phyloP scores from a whole-genome alignment of 2,888 invertebrate genomes.

The Pocota personata region DNA sequence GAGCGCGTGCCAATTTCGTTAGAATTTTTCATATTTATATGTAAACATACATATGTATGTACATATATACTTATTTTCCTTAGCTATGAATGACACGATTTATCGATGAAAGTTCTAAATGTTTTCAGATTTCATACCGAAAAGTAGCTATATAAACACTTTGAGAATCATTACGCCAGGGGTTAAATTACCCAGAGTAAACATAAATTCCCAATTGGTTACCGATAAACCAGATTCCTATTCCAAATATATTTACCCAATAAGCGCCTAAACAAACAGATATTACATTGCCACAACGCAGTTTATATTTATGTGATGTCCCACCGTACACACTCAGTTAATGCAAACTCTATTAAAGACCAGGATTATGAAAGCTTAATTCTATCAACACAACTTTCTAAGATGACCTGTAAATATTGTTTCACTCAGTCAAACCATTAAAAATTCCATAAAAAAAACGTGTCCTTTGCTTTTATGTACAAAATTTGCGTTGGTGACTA shows the following conservation, averaged over 20 bases:
- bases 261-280: background rate
- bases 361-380: slow-evolving; percentile 1
- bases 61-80: background rate
- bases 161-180: background rate
- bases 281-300: background rate
- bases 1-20: background rate
- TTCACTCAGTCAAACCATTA: background rate
- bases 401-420: slow-evolving; percentile 5
- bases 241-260: background rate
- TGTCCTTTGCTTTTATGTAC: background rate
- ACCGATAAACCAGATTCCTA: background rate
- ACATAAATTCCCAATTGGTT: background rate
- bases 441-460: background rate
- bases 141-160: no score
- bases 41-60: background rate
- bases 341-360: background rate
- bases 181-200: background rate
- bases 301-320: background rate
- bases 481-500: background rate
- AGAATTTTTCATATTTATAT: background rate
- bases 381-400: background rate
- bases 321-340: background rate
- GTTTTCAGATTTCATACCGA: no score
- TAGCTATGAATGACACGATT: background rate
- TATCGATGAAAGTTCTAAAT: no score